Evolutionary conservation across 2,113 vertebrate genomes (phyloP).

Genomic region (Myiopsitta monachus): DNA sequence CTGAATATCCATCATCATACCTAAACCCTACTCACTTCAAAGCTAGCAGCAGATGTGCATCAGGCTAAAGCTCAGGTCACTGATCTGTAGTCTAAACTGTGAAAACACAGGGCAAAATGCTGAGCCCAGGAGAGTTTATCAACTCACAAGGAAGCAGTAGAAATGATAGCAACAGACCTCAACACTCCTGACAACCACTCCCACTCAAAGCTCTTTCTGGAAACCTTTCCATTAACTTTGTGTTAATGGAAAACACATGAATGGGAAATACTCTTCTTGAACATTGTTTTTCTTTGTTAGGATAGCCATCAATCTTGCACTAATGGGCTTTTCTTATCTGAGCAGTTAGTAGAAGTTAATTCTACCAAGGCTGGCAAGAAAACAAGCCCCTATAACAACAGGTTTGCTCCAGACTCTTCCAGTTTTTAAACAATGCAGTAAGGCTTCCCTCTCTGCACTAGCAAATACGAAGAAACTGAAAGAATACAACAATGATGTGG

Average conservation of each 20-base stretch:
- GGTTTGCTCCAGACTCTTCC: background rate
- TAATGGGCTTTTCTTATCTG: constrained; percentile 33
- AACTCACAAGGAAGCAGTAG: background rate
- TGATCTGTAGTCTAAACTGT: background rate
- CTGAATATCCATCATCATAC: background rate
- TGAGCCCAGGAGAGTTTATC: background rate
- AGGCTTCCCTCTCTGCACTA: background rate
- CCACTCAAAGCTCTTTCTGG: background rate
- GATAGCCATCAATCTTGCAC: constrained; percentile 9
- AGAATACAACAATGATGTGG: background rate
- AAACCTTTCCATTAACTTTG: background rate
- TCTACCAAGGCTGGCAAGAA: constrained; percentile 9
- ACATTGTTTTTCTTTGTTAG: constrained; percentile 22
- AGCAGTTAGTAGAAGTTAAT: background rate
- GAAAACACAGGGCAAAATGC: background rate
- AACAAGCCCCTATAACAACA: background rate
- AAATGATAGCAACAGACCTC: background rate
- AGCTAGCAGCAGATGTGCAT: background rate
- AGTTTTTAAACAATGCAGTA: constrained; percentile 8
- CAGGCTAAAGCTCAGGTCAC: background rate
- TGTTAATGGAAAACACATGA: background rate
- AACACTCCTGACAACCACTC: background rate
- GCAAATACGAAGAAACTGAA: background rate
- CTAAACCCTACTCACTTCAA: background rate
- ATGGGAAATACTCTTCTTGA: background rate